Evolutionary conservation across 2,113 vertebrate genomes (phyloP).

Genomic region (Bubo scandiacus): DNA sequence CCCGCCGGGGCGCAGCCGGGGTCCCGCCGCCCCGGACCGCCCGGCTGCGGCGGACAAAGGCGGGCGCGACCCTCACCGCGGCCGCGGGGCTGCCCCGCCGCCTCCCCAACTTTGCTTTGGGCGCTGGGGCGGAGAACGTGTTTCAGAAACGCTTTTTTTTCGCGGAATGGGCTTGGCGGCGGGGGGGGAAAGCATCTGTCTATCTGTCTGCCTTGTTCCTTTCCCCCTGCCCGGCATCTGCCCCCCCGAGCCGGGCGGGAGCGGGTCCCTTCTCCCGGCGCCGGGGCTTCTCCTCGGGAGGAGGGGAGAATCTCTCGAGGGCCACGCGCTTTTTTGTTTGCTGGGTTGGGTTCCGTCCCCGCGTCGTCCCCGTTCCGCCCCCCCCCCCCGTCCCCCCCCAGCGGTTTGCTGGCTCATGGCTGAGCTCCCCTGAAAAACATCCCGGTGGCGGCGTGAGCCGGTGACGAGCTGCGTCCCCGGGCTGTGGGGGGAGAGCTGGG

Average conservation of each 20-base stretch:
- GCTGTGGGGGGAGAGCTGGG: background rate
- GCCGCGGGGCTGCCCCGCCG: background rate
- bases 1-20: background rate
- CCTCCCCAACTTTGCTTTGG: background rate
- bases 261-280: background rate
- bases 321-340: background rate
- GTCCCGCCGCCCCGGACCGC: background rate
- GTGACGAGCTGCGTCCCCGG: background rate
- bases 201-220: accelerated
- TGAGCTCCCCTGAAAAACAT: background rate
- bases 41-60: background rate
- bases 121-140: background rate
- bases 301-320: background rate
- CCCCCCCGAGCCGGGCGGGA: no score
- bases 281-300: background rate
- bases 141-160: background rate
- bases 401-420: background rate
- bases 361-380: no score
- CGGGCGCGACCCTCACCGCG: background rate
- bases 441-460: background rate
- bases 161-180: background rate
- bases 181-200: accelerated
- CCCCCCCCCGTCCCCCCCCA: no score
- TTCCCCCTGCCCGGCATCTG: no score
- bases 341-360: no score